Conservation (phyloP, 1,140 invertebrate genomes). For the Drosophila nigrodunni region DNA sequence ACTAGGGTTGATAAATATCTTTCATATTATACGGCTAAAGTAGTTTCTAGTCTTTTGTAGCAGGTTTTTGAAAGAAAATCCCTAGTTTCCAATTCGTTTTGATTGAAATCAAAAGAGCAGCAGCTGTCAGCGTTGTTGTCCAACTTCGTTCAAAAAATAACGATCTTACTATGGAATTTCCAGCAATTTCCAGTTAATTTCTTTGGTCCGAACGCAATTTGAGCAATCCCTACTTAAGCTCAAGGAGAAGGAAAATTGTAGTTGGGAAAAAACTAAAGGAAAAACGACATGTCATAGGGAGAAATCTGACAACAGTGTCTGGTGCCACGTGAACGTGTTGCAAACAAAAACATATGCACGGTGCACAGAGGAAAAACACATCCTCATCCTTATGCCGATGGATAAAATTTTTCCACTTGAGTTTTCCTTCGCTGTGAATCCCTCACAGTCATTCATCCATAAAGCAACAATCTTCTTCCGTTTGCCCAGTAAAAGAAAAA, state of each 20-base stretch:
- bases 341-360: constrained; percentile 68
- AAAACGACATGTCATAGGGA: constrained; percentile 71
- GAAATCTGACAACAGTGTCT: constrained; percentile 55
- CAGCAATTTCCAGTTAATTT: constrained; percentile 20
- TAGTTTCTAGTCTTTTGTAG: neutral
- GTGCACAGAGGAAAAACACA: constrained; percentile 42
- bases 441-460: constrained; percentile 57
- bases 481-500: constrained; percentile 39
- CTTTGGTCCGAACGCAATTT: constrained; percentile 47
- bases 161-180: constrained; percentile 2
- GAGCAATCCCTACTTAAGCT: constrained; percentile 51
- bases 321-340: constrained; percentile 62
- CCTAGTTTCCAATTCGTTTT: neutral
- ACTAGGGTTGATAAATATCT: constrained; percentile 2
- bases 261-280: constrained; percentile 16
- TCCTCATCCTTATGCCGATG: constrained; percentile 39
- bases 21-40: neutral
- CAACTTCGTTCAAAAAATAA: constrained; percentile 19
- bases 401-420: constrained; percentile 77
- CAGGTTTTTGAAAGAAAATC: neutral
- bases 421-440: constrained; percentile 48
- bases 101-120: constrained; percentile 29
- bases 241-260: constrained; percentile 11
- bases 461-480: constrained; percentile 66
- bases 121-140: constrained; percentile 38